phyloP scores from a whole-genome alignment of 1,140 invertebrate species.

The Drosophila mauritiana region DNA sequence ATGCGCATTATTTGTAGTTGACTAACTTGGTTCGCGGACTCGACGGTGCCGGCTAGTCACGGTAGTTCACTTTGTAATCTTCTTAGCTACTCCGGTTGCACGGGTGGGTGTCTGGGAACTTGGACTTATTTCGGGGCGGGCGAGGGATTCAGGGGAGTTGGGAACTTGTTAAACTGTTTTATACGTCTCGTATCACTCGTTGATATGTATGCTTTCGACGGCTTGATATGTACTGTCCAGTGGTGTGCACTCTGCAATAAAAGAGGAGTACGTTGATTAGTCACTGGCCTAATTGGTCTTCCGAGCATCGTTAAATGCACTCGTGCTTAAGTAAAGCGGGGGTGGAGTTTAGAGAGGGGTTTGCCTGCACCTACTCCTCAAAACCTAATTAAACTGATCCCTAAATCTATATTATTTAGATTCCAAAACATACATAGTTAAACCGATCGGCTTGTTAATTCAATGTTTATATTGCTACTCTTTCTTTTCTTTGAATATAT shows the following conservation, averaged over 20 bases:
- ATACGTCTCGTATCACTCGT: conserved; percentile 36
- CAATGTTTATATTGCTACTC: too few relatives aligned
- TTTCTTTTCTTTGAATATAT: too few relatives aligned
- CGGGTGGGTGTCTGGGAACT: conserved; percentile 22
- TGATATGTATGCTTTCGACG: conserved; percentile 59
- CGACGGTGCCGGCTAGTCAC: conserved; percentile 63
- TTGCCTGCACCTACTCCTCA: neutral
- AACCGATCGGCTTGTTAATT: too few relatives aligned
- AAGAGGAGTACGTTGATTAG: conserved; percentile 33
- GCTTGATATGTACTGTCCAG: conserved; percentile 51
- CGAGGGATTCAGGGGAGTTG: neutral
- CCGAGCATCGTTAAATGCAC: conserved; percentile 7
- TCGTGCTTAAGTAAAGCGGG: conserved; percentile 15
- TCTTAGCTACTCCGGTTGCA: neutral
- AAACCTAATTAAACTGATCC: too few relatives aligned
- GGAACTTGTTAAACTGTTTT: neutral
- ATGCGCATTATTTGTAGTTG: conserved; percentile 82
- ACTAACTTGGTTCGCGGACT: conserved; percentile 71
- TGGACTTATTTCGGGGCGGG: neutral
- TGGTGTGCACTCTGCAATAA: conserved; percentile 59
- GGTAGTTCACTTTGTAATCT: conserved; percentile 16
- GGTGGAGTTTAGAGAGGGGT: neutral
- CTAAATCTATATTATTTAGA: too few relatives aligned
- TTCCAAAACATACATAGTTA: too few relatives aligned
- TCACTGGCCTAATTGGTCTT: conserved; percentile 16